phyloP scores from a whole-genome alignment of 2,888 invertebrate species.

The Ophonus ardosiacus region DNA sequence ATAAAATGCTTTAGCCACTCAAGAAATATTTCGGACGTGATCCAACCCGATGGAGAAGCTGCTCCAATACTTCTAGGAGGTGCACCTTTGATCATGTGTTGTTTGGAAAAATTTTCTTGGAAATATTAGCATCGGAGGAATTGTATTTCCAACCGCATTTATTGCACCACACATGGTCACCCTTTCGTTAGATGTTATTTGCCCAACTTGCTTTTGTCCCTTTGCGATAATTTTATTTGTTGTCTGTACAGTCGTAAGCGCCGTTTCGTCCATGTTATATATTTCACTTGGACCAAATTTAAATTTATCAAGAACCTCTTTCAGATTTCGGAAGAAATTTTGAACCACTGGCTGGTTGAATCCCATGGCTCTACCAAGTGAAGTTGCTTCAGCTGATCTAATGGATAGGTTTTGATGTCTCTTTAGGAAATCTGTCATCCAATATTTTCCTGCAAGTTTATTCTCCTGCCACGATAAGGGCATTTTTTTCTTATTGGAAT shows the following conservation, averaged over 20 bases:
- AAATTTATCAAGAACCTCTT: conserved; percentile 64
- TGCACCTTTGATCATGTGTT: conserved; percentile 70
- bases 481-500: background rate
- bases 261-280: conserved; percentile 72
- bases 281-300: conserved; percentile 67
- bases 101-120: conserved; percentile 70
- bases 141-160: conserved; percentile 70
- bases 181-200: conserved; percentile 72
- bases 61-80: conserved; percentile 71
- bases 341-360: conserved; percentile 68
- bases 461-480: background rate
- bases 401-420: conserved; percentile 65
- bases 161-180: conserved; percentile 71
- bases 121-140: conserved; percentile 73
- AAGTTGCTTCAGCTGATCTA: conserved; percentile 66
- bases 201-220: conserved; percentile 72
- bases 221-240: conserved; percentile 70
- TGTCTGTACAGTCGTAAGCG: conserved; percentile 71
- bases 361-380: conserved; percentile 65
- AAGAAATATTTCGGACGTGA: conserved; percentile 69
- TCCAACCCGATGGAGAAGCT: conserved; percentile 71
- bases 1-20: conserved; percentile 70
- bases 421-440: conserved; percentile 65
- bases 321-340: conserved; percentile 67
- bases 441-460: conserved; percentile 50